Base-by-base conservation (phyloP, 1,140 invertebrate species). In the Zaprionus vittiger region DNA sequence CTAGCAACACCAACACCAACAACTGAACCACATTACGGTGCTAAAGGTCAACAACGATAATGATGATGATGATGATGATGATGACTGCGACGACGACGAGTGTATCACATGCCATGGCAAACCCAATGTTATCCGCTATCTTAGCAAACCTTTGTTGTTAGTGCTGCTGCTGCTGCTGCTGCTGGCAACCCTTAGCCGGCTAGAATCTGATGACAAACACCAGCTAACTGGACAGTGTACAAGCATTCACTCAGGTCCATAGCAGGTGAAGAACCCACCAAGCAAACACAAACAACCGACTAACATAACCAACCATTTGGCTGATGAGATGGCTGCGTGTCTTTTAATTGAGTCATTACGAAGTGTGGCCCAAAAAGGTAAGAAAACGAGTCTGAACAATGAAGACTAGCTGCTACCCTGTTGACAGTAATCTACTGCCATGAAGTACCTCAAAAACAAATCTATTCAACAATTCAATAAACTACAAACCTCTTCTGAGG, bases 271-370 rank as follows among this genome's bases (percentile, higher is more conserved):
- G 11, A 64, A 63, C 47, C 63, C 24, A 20, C 22, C 9, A 56
- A 37, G 38, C 59, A 57, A 60, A 26, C n/a, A 28, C 20, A 31
- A 54, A 14, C 52, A 60, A 62, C 26, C 47, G 12, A 44, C 52
- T 11, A 31, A 47, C 54, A 34, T 31, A 49, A 56, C n/a, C 59
- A 59, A 49, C 59, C 75, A 68, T 67, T 77, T 68, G 61, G 64
- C 71, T 76, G 63, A 70, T 66, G 72, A 70, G 66, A 54, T 61
- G 55, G 34, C 80, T 83, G 77, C 83, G 84, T 87, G 83, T 81
- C 81, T 78, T 89, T 81, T 87, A 87, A 87, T 87, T 87, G 81
- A 87, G 83, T 84, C 84, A 83, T 89, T 89, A 89, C 74, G 77
- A 67, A 75, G 57, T 71, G 52, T 34, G 60, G 77, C 63, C 49